Conservation (phyloP, 2,113 vertebrate genomes). For the Cryptomyrus ogoouensis region DNA sequence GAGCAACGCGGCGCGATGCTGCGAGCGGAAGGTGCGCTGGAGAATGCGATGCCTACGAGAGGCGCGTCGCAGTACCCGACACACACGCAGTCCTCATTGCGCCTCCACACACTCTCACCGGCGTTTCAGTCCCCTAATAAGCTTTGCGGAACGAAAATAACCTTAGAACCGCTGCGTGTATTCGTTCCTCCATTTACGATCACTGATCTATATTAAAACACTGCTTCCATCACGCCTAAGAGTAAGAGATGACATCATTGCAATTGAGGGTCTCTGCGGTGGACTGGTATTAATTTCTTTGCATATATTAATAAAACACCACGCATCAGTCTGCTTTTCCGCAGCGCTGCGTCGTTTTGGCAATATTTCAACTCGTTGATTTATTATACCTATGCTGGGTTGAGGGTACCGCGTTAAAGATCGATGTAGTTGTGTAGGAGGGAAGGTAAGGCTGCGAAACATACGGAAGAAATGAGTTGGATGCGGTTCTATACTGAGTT, state of each 20-base stretch:
- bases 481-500: background rate
- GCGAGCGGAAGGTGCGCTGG: constrained; percentile 9
- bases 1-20: constrained; percentile 1
- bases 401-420: background rate
- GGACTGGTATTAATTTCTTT: background rate
- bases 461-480: background rate
- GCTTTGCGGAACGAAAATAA: constrained; percentile 54
- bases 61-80: constrained; percentile 31
- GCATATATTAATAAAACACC: background rate
- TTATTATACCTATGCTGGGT: background rate
- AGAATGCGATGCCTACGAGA: constrained; percentile 16
- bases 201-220: constrained; percentile 19
- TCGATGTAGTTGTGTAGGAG: background rate
- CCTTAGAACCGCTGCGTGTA: constrained; percentile 34
- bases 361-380: background rate
- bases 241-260: constrained; percentile 36
- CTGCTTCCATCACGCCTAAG: background rate
- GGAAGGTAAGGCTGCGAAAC: background rate
- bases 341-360: background rate
- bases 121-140: constrained; percentile 50
- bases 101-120: constrained; percentile 10
- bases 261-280: constrained; percentile 13
- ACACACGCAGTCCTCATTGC: constrained; percentile 11
- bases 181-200: constrained; percentile 28
- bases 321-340: background rate